Evolutionary conservation across 2,113 vertebrate species (phyloP).

Genomic region (Pimephales promelas): DNA sequence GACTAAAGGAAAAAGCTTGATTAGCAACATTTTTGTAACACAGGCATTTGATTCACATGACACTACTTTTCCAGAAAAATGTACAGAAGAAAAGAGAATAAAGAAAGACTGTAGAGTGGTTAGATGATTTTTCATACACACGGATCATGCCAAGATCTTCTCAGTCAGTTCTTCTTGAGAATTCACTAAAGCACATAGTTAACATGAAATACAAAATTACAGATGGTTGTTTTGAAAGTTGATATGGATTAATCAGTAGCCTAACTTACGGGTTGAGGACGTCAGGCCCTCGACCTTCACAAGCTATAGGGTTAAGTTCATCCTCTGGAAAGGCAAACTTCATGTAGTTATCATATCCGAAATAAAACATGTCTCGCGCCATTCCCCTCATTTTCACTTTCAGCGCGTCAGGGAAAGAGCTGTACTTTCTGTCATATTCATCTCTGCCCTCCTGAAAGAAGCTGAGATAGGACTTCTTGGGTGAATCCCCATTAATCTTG

Average conservation of each 20-base stretch:
- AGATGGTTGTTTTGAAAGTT: background rate
- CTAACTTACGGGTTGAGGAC: constrained; percentile 88
- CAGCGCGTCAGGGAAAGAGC: constrained; percentile 84
- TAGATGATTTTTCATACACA: background rate
- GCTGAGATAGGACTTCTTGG: constrained; percentile 71
- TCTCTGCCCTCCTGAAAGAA: constrained; percentile 75
- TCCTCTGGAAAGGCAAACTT: constrained; percentile 92
- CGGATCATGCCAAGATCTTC: too few relatives aligned
- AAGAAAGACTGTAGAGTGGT: background rate
- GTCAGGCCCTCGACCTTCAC: constrained; percentile 91
- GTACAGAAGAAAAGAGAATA: background rate
- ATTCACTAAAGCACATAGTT: background rate
- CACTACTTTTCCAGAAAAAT: background rate
- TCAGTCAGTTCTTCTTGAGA: background rate
- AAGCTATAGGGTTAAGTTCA: constrained; percentile 95
- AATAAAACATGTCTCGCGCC: constrained; percentile 93
- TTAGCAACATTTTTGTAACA: background rate
- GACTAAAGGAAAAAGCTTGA: too few relatives aligned
- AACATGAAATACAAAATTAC: background rate
- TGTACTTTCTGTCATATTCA: constrained; percentile 87
- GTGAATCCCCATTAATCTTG: constrained; percentile 54
- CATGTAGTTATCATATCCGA: constrained; percentile 98
- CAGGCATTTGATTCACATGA: background rate
- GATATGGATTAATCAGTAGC: constrained; percentile 16
- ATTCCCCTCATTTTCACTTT: constrained; percentile 84